These are phyloP conservation scores for Thera obeliscata DNA, from an alignment of 2,888 invertebrate species.

Conservation along the genomic window DNA sequence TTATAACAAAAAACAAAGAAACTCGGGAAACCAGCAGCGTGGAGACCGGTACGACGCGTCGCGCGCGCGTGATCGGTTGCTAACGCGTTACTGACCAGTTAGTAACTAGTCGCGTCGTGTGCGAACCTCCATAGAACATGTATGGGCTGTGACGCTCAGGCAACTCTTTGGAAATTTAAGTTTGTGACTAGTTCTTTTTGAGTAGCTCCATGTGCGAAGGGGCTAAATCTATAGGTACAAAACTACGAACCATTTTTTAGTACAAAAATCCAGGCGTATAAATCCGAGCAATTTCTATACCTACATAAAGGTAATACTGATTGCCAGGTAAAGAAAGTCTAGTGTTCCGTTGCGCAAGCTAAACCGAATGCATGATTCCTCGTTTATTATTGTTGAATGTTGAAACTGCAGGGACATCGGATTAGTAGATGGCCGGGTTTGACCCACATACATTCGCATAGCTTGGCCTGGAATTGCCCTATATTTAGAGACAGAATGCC, in stretches of 20 bases:
- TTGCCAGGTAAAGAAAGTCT: slow-evolving; percentile 12
- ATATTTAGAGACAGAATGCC: slow-evolving; percentile 69
- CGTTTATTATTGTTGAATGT: slow-evolving; percentile 44
- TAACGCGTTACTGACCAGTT: no score
- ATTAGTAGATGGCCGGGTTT: slow-evolving; percentile 63
- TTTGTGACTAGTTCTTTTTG: no score
- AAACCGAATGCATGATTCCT: slow-evolving; percentile 27
- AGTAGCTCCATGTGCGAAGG: no score
- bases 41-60: no score
- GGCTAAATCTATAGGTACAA: not conserved
- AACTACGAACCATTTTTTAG: not conserved
- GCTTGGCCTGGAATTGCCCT: slow-evolving; percentile 69
- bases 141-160: no score
- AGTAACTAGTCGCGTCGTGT: no score
- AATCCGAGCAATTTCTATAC: slow-evolving; percentile 18
- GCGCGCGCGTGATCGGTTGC: no score
- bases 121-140: no score
- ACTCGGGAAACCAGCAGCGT: no score
- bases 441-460: slow-evolving; percentile 75
- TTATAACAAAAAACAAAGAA: no score
- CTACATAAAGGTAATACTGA: slow-evolving; percentile 3
- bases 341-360: slow-evolving; percentile 21
- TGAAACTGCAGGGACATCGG: slow-evolving; percentile 62
- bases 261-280: not conserved
- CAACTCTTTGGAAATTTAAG: no score